Conservation (phyloP, 2,888 invertebrate species). For the Cerceris rybyensis region DNA sequence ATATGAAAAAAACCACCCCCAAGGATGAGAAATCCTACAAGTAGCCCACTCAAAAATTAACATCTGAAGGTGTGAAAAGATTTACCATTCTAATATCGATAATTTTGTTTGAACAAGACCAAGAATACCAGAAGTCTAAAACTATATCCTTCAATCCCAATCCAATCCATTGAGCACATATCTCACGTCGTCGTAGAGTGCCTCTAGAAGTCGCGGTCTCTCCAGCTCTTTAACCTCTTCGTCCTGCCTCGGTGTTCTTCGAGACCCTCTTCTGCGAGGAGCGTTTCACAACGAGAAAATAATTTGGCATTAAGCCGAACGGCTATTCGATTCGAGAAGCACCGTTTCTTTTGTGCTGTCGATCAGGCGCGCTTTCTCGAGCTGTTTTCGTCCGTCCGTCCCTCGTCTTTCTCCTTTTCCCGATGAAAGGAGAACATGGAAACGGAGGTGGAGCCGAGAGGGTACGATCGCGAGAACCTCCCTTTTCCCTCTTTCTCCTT, state of each 20-base stretch:
- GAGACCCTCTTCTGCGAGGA: slow-evolving; percentile 15
- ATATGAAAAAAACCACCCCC: too few species aligned
- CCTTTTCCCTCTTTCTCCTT: slow-evolving; percentile 13
- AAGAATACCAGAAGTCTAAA: slow-evolving; percentile 33
- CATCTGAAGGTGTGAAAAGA: slow-evolving; percentile 30
- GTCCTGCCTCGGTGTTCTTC: slow-evolving; percentile 13
- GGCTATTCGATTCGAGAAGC: slow-evolving; percentile 58
- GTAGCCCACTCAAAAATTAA: background rate
- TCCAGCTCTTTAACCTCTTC: slow-evolving; percentile 34
- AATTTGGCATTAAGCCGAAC: slow-evolving; percentile 70
- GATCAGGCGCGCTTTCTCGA: slow-evolving; percentile 61
- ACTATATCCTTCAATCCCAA: slow-evolving; percentile 29
- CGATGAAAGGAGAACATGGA: slow-evolving; percentile 23
- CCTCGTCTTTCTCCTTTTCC: slow-evolving; percentile 1
- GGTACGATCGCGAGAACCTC: slow-evolving; percentile 7
- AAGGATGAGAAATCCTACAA: too few species aligned
- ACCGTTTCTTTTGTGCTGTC: slow-evolving; percentile 61
- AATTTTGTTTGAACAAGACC: slow-evolving; percentile 51
- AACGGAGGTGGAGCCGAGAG: background rate
- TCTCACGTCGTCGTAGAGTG: slow-evolving; percentile 55
- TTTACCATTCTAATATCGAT: slow-evolving; percentile 43
- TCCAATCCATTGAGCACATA: slow-evolving; percentile 56
- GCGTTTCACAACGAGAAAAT: slow-evolving; percentile 60
- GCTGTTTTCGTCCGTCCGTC: slow-evolving; percentile 33
- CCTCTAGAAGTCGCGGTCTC: slow-evolving; percentile 54